A percentile compares a stretch with the other conserved stretches of the same genome.
Conservation (phyloP, 2,888 invertebrate genomes). For the Phania funesta region DNA sequence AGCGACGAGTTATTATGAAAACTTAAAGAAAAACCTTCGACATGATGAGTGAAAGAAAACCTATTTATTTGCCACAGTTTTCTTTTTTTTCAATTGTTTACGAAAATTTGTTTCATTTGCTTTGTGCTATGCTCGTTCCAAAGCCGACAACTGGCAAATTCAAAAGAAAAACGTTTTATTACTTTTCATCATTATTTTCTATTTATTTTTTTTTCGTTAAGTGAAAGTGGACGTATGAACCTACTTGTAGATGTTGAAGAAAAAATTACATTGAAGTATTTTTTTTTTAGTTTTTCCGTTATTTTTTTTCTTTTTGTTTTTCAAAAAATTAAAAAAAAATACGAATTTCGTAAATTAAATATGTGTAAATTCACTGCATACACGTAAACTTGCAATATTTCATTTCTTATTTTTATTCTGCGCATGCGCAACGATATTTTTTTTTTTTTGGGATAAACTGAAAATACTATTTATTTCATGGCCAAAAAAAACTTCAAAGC, state of each 20-base stretch:
- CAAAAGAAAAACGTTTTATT: conserved; percentile 59
- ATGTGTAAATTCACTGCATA: not conserved
- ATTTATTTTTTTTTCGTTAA: conserved; percentile 40
- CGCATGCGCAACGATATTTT: conserved; percentile 65
- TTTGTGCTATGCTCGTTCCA: conserved; percentile 16
- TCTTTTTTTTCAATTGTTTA: conserved; percentile 11
- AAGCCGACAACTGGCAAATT: conserved; percentile 13
- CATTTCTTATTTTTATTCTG: conserved; percentile 23
- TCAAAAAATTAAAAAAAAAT: not conserved
- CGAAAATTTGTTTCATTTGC: conserved; percentile 29
- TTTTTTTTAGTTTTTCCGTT: not conserved
- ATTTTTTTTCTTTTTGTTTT: conserved; percentile 5
- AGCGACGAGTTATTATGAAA: conserved; percentile 8
- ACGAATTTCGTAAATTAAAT: conserved; percentile 16
- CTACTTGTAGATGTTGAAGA: conserved; percentile 8
- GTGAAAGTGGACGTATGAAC: conserved; percentile 66
- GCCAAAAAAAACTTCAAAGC: conserved; percentile 38
- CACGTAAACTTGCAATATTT: conserved; percentile 52
- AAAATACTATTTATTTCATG: conserved; percentile 53
- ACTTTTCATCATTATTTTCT: conserved; percentile 24
- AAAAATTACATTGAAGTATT: conserved; percentile 10
- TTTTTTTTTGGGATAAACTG: conserved; percentile 21
- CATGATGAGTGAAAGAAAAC: conserved; percentile 39
- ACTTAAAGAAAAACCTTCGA: not conserved
- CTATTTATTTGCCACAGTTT: conserved; percentile 56